Evolutionary conservation across 1,140 invertebrate genomes (phyloP), one percentile per base, ranked within the genome.

Genomic region (Lucilia sericata): DNA sequence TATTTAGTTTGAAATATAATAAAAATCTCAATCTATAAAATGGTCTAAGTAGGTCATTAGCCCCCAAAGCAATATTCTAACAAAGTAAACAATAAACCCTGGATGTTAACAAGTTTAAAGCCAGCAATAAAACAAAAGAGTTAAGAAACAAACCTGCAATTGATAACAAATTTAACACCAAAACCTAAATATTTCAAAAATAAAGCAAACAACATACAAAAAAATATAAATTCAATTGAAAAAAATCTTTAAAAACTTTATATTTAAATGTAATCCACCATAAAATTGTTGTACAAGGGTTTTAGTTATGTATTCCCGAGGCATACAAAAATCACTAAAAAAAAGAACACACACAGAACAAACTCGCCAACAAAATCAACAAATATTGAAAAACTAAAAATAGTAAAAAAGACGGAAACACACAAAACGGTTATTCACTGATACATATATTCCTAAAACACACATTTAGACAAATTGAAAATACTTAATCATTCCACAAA

Each of bases 121-220:
- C 2, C 30, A 10, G 4, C n/a, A 19, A n/a, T 47, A 80, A 80
- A 80, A 80, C 76, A 25, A 80, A 80, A 49, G 42, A 80, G 42
- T 49, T 80, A 80, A 51, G 76, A 80, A 9, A 80, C 42, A 49
- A 80, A 80, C 76, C 21, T 80, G 36, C 47, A 80, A 42, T 75
- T 78, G 75, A 60, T 78, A 78, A 42, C 10, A 36, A 42, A 47
- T 10, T 47, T 47, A 47, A 78, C 42, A 80, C 19, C n/a, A 2
- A 80, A 10, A 49, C 19, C 19, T 49, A 13, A 51, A 80, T 80
- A 80, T 49, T 49, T 30, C 8, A 17, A 80, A 80, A 80, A 12
- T 9, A 21, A 51, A 34, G 36, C 19, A n/a, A 14, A 12, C 42
- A 25, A 47, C n/a, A 49, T 21, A 78, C 19, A 49, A 47, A 10